Evolutionary conservation across 1,140 invertebrate genomes (phyloP), one percentile per base, ranked within the genome.

Genomic region (Drosophila nebulosa): DNA sequence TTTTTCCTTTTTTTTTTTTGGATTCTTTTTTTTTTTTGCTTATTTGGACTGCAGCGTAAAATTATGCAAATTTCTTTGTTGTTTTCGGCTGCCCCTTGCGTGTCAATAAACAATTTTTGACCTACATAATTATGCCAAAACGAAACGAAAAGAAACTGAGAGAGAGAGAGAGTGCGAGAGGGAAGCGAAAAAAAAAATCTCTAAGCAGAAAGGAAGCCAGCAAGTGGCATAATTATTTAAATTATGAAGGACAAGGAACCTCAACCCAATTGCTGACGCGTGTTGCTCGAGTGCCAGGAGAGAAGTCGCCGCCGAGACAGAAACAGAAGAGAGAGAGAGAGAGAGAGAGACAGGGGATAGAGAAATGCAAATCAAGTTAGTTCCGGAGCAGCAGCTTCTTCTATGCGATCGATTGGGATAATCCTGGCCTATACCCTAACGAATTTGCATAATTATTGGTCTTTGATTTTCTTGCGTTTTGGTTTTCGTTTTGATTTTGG

Each of bases 51-150:
- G 70, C 79, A 83, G 83, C 83, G 83, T 83, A 86, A 89, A 88
- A 88, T 88, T 88, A 88, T 88, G 84, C 84, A 88, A 88, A 89
- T 88, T 88, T 86, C 78, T 83, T 73, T 83, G 83, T 88, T 86
- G 78, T 59, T 74, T 74, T 74, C 70, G 62, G 71, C 62, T 73
- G 70, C 70, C 71, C 69, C 75, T 88, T 86, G 84, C 84, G 79
- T 89, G 84, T 89, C 84, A 89, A 89, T 89, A 89, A 89, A 89
- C 84, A 89, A 89, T 89, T 89, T 89, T 89, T 89, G 84, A 89
- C 84, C 84, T 89, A 89, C 84, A 89, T 89, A 89, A 89, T 89
- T 89, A 89, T 88, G 76, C 83, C 83, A 89, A 89, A 84, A 83
- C 59, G 36, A 30, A 30, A 27, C 46, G 27, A 14, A 24, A 59